Evolutionary conservation across 2,888 invertebrate species (phyloP).

Genomic region (Lepidochitona cinerea): DNA sequence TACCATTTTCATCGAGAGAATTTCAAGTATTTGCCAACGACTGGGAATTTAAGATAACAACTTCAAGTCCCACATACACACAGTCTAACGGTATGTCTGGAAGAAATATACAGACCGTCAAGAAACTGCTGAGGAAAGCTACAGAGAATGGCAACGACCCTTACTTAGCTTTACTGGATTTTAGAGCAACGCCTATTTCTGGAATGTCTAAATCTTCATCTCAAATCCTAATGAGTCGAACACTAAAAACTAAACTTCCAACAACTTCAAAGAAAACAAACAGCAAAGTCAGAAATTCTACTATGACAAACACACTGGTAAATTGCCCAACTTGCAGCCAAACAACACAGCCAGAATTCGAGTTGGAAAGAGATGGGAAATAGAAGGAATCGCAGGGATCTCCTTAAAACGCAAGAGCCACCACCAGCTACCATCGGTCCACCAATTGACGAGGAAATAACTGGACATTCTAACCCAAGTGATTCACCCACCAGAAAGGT

Average conservation of each 20-base stretch:
- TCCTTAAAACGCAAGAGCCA: not conserved
- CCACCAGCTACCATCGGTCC: conserved; percentile 4
- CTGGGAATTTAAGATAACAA: not conserved
- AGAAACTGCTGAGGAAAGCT: conserved; percentile 26
- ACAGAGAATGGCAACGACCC: conserved; percentile 18
- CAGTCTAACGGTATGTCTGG: conserved; percentile 29
- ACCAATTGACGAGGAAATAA: not conserved
- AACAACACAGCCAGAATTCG: conserved; percentile 15
- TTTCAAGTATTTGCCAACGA: conserved; percentile 19
- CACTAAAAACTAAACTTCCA: not conserved
- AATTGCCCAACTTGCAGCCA: conserved; percentile 1
- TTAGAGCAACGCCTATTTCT: conserved; percentile 26
- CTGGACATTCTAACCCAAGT: not conserved
- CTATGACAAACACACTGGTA: conserved; percentile 4
- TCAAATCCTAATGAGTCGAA: conserved; percentile 28
- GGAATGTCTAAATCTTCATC: conserved; percentile 22
- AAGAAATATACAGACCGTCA: conserved; percentile 11
- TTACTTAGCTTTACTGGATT: conserved; percentile 23
- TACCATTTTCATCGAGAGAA: conserved; percentile 22
- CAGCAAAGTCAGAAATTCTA: not conserved
- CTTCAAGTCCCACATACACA: conserved; percentile 17
- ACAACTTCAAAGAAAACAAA: not conserved
- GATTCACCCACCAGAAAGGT: not conserved
- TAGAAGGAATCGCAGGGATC: conserved; percentile 1
- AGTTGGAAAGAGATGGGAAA: not conserved